Conservation (phyloP, 2,888 invertebrate species). For the Diloba caeruleocephala region DNA sequence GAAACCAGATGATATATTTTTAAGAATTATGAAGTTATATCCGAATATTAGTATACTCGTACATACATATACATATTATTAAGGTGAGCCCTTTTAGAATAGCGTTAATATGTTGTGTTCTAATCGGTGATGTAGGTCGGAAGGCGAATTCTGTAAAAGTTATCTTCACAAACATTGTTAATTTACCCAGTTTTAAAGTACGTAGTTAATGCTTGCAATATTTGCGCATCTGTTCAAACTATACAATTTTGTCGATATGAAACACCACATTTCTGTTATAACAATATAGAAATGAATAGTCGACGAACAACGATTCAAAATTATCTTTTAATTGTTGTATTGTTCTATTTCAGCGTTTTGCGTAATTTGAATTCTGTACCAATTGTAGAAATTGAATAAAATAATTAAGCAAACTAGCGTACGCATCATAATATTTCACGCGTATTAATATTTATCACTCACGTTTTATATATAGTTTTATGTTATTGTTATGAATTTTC, state of each 20-base stretch:
- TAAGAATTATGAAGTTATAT: no score
- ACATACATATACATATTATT: no score
- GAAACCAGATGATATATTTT: no score
- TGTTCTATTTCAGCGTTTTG: slow-evolving; percentile 2
- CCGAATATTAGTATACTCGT: no score
- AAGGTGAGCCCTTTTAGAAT: no score
- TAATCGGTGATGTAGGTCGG: slow-evolving; percentile 1
- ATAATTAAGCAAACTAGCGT: slow-evolving; percentile 1
- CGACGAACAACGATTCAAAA: slow-evolving; percentile 3
- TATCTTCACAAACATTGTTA: slow-evolving; percentile 15
- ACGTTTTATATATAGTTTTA: not conserved
- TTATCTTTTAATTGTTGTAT: not conserved
- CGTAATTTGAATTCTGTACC: slow-evolving; percentile 1
- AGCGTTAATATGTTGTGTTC: not conserved
- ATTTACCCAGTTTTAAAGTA: slow-evolving; percentile 17
- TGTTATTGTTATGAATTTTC: not conserved
- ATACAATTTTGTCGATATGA: slow-evolving; percentile 18
- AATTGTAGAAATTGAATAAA: not conserved
- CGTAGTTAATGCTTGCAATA: slow-evolving; percentile 18
- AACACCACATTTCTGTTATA: slow-evolving; percentile 15
- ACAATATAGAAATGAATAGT: slow-evolving; percentile 29
- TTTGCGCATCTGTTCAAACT: slow-evolving; percentile 46
- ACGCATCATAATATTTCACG: not conserved
- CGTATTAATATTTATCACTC: slow-evolving; percentile 2
- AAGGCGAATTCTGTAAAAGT: slow-evolving; percentile 16